Conservation (phyloP, 1,140 invertebrate genomes). For the Zaprionus ornatus region DNA sequence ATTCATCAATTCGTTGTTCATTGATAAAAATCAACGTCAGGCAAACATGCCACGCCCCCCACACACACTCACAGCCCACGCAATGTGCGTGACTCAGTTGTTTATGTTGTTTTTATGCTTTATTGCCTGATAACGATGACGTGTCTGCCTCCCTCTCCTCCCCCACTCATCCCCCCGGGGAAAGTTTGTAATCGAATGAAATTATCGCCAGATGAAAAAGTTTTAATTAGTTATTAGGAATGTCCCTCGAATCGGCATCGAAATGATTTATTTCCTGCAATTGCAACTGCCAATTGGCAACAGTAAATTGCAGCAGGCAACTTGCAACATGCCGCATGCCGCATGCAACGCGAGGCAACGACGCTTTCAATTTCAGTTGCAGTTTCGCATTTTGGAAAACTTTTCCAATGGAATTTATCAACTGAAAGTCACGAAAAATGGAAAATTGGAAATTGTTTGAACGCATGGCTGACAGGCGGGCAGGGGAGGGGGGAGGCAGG, state of each 20-base stretch:
- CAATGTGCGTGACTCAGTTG: slow-evolving; percentile 19
- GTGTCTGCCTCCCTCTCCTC: background rate
- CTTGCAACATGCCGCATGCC: slow-evolving; percentile 10
- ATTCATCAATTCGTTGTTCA: slow-evolving; percentile 55
- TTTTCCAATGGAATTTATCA: slow-evolving; percentile 64
- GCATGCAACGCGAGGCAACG: slow-evolving; percentile 24
- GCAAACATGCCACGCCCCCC: background rate
- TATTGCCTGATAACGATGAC: background rate
- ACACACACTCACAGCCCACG: slow-evolving; percentile 5
- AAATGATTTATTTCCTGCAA: slow-evolving; percentile 54
- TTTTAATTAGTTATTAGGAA: slow-evolving; percentile 76
- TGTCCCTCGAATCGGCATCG: slow-evolving; percentile 22
- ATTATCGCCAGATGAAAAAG: slow-evolving; percentile 48
- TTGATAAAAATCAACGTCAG: slow-evolving; percentile 69
- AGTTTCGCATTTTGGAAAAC: slow-evolving; percentile 36
- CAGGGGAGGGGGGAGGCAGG: too few relatives aligned
- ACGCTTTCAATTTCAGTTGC: slow-evolving; percentile 49
- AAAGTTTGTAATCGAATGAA: slow-evolving; percentile 60
- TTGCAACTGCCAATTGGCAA: slow-evolving; percentile 27
- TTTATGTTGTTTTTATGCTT: slow-evolving; percentile 7
- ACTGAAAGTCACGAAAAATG: slow-evolving; percentile 50
- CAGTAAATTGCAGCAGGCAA: slow-evolving; percentile 16
- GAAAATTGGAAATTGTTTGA: slow-evolving; percentile 49
- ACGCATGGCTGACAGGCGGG: background rate
- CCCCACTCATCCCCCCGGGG: background rate